These are phyloP conservation scores for Porites evermanni DNA, from an alignment of 92 coral and sea anemone species.

Conservation along the genomic window DNA sequence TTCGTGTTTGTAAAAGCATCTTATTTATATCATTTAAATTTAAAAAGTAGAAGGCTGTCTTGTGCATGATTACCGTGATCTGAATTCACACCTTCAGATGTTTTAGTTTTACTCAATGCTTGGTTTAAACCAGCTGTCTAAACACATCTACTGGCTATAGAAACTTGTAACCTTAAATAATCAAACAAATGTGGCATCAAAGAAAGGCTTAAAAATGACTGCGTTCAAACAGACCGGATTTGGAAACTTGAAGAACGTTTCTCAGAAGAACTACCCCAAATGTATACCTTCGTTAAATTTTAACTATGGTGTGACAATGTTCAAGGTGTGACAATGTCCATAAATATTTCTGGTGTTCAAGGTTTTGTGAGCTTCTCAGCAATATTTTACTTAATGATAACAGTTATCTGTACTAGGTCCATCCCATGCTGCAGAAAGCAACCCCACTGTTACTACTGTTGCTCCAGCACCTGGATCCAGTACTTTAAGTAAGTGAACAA, in stretches of 20 bases:
- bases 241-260: conserved; percentile 9
- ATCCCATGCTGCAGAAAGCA: neutral
- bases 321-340: neutral
- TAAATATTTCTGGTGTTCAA: neutral
- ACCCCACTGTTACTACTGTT: conserved; percentile 1
- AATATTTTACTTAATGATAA: neutral
- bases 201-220: neutral
- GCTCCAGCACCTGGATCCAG: conserved; percentile 5
- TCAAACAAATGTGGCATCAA: conserved; percentile 13
- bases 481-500: conserved; percentile 4
- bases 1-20: neutral
- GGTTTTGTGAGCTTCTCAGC: neutral
- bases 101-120: conserved; percentile 9
- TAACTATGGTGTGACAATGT: no score
- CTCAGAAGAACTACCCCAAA: neutral
- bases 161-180: neutral
- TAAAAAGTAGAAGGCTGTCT: conserved; percentile 18
- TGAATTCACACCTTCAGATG: conserved; percentile 9
- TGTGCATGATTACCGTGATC: neutral
- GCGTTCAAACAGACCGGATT: neutral
- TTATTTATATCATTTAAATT: conserved; percentile 23
- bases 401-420: conserved; percentile 2
- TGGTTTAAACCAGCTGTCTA: conserved; percentile 5
- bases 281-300: no score
- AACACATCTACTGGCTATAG: conserved; percentile 9